Conservation (phyloP, 2,113 vertebrate species). For the Phaethornis superciliosus region DNA sequence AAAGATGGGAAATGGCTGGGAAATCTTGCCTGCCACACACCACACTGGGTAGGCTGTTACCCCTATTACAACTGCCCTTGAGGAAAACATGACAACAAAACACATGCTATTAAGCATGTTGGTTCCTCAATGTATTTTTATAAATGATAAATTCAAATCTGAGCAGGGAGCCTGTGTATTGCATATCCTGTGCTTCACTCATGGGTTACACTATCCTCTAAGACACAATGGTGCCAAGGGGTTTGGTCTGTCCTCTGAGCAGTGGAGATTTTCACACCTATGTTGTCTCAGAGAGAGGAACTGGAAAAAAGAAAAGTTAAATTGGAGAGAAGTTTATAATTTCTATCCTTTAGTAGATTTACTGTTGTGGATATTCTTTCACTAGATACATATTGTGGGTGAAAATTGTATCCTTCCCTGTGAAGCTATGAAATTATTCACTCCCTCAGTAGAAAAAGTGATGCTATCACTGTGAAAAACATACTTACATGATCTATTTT, state of each 20-base stretch:
- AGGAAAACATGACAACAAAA: neutral
- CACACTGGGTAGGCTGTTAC: neutral
- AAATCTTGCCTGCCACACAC: rapidly evolving
- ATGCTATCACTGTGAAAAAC: conserved; percentile 53
- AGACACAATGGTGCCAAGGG: neutral
- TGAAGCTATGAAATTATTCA: conserved; percentile 33
- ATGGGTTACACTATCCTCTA: neutral
- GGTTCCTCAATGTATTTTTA: neutral
- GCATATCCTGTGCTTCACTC: neutral
- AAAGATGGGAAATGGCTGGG: neutral
- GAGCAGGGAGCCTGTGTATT: neutral
- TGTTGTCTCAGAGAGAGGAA: neutral
- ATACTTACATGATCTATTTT: conserved; percentile 55
- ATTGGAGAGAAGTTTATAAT: conserved; percentile 49
- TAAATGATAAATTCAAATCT: neutral
- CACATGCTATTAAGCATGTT: neutral
- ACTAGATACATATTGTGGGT: conserved; percentile 65
- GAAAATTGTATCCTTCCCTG: conserved; percentile 40
- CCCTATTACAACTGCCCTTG: neutral
- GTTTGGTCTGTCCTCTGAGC: neutral
- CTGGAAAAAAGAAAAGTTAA: neutral
- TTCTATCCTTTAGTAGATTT: conserved; percentile 79
- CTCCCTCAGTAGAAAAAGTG: neutral
- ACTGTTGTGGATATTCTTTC: conserved; percentile 68
- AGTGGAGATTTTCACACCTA: neutral